Evolutionary conservation across 2,888 invertebrate genomes (phyloP).

Genomic region (Yponomeuta malinellus): DNA sequence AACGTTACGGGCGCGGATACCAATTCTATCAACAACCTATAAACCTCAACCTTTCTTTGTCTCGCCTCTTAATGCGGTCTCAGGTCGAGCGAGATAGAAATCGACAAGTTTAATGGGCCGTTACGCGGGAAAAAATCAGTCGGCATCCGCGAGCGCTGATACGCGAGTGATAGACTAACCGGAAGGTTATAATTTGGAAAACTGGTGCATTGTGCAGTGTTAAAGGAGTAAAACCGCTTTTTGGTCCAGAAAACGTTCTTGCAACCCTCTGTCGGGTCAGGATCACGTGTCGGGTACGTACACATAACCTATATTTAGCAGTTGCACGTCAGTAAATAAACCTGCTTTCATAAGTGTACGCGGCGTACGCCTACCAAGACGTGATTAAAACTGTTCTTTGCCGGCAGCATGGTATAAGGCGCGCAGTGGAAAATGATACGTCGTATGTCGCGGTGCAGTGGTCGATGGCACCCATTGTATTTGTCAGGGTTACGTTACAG

Average conservation of each 20-base stretch:
- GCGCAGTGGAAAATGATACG: neutral
- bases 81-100: slow-evolving; percentile 69
- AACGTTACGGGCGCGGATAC: slow-evolving; percentile 72
- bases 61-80: slow-evolving; percentile 64
- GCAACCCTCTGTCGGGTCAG: neutral
- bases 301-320: neutral
- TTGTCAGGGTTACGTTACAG: neutral
- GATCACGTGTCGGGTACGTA: neutral
- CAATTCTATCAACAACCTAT: slow-evolving; percentile 77
- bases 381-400: neutral
- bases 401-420: neutral
- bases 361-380: neutral
- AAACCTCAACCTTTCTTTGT: slow-evolving; percentile 76
- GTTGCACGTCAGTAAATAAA: neutral
- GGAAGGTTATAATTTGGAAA: slow-evolving; percentile 46
- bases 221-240: neutral
- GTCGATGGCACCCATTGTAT: neutral
- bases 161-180: slow-evolving; percentile 71
- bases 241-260: neutral
- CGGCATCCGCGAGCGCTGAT: slow-evolving; percentile 74
- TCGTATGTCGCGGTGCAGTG: neutral
- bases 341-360: neutral
- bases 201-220: slow-evolving; percentile 51
- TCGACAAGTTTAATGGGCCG: slow-evolving; percentile 76
- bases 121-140: slow-evolving; percentile 76